Evolutionary conservation across 2,113 vertebrate genomes (phyloP), one percentile per base, ranked within the genome.

Genomic region (Hyla sarda): DNA sequence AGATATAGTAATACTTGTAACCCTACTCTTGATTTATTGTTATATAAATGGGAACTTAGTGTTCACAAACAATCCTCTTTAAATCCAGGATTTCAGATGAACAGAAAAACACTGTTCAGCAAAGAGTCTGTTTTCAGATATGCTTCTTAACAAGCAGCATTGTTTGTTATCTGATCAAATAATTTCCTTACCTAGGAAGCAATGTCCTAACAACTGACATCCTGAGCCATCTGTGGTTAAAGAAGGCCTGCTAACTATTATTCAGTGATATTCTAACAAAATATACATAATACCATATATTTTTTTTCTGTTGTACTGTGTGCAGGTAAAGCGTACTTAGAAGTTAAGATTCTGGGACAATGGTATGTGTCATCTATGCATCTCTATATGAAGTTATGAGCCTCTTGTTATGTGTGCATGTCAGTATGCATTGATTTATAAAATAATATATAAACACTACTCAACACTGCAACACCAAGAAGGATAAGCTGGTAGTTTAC

Each of bases 51-150:
- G 32, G 82, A n/a, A 83, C 82, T 25, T 56, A 17, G 7, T 60
- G 82, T 83, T 58, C 82, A 71, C 23, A 83, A 83, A 52, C 82
- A 83, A 83, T 83, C 82, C 65, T 71, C 34, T 37, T 56, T 58
- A 83, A 73, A 58, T 37, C 82, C 45, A 41, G 52, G 30, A 74
- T 82, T 83, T 41, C 23, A 74, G 82, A 23, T 56, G 69, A 83
- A 74, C 47, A 83, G 30, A 37, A 83, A 83, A 56, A 83, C 65
- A 83, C 23, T 56, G 52, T 56, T 74, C 19, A 74, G 50, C 48
- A 16, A 41, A 30, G 60, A 69, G 52, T 28, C 50, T 62, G 41
- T 80, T 80, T 41, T 60, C 52, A 60, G 32, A 60, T 60, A 80
- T 60, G 54, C 77, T 14, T 78, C 76, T 30, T 34, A 56, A 32